A percentile compares a stretch with the other conserved stretches of the same genome.
Evolutionary conservation across 2,113 vertebrate genomes (phyloP).

Genomic region (Pyxicephalus adspersus): DNA sequence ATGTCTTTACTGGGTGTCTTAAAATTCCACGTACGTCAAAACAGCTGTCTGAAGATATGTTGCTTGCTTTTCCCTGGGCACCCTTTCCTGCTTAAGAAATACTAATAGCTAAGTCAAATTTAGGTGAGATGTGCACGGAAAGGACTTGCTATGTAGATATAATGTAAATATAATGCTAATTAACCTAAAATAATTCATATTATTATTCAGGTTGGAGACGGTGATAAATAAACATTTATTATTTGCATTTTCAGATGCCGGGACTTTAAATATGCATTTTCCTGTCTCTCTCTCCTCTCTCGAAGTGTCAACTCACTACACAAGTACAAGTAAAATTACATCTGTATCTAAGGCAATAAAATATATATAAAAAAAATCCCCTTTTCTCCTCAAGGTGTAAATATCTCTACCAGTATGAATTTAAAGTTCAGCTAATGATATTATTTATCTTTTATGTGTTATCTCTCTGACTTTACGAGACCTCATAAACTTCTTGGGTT

Average conservation of each 20-base stretch:
- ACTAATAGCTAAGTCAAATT: constrained; percentile 55
- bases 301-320: constrained; percentile 41
- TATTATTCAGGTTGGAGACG: constrained; percentile 53
- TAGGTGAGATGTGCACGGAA: constrained; percentile 36
- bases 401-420: constrained; percentile 36
- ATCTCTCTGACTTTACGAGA: constrained; percentile 39
- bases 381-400: constrained; percentile 36
- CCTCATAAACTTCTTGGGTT: constrained; percentile 35
- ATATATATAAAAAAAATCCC: constrained; percentile 17
- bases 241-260: constrained; percentile 54
- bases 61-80: constrained; percentile 22
- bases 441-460: constrained; percentile 40
- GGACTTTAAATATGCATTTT: constrained; percentile 47
- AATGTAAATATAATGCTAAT: constrained; percentile 59
- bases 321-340: constrained; percentile 47
- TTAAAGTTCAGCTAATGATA: constrained; percentile 45
- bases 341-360: constrained; percentile 21
- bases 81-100: constrained; percentile 41
- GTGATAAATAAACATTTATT: constrained; percentile 58
- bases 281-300: constrained; percentile 1
- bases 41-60: constrained; percentile 44
- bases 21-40: constrained; percentile 49
- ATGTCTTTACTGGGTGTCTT: constrained; percentile 12
- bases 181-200: constrained; percentile 57
- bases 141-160: constrained; percentile 55